phyloP scores from a whole-genome alignment of 2,888 invertebrate genomes.

The Lepidocyrtoides sp. region DNA sequence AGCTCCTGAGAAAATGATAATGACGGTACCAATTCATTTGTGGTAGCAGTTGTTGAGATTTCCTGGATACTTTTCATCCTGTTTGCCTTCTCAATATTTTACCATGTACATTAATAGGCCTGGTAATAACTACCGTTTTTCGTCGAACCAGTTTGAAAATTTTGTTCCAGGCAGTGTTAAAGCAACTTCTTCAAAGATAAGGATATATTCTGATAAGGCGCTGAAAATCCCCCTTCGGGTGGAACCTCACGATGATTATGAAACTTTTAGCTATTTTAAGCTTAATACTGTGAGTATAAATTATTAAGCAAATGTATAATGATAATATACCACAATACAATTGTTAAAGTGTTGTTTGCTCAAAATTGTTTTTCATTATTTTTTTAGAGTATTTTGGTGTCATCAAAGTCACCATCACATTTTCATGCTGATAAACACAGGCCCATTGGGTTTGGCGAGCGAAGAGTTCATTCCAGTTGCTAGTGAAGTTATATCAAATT shows the following conservation, averaged over 20 bases:
- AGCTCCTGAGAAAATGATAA: not conserved
- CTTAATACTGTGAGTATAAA: constrained; percentile 66
- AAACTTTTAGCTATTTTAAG: constrained; percentile 65
- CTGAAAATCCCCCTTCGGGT: constrained; percentile 56
- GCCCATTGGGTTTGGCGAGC: constrained; percentile 72
- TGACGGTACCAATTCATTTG: not conserved
- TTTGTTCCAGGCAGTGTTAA: constrained; percentile 40
- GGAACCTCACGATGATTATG: constrained; percentile 52
- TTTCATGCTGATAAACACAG: constrained; percentile 60
- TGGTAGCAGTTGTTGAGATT: constrained; percentile 53
- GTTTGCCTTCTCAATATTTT: not conserved
- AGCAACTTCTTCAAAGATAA: constrained; percentile 43
- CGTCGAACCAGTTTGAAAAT: constrained; percentile 60
- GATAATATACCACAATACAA: too few species aligned
- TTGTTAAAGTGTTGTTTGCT: too few species aligned
- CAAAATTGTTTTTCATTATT: not conserved
- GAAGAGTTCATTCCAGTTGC: constrained; percentile 79
- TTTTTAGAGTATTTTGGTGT: constrained; percentile 72
- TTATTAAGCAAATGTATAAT: too few species aligned
- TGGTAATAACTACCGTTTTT: not conserved
- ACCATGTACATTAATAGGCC: constrained; percentile 69
- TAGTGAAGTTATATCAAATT: constrained; percentile 3
- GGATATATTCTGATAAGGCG: constrained; percentile 68
- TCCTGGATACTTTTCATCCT: constrained; percentile 39
- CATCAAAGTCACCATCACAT: constrained; percentile 69